Evolutionary conservation across 1,140 invertebrate genomes (phyloP).

Genomic region (Pomacea maculata): DNA sequence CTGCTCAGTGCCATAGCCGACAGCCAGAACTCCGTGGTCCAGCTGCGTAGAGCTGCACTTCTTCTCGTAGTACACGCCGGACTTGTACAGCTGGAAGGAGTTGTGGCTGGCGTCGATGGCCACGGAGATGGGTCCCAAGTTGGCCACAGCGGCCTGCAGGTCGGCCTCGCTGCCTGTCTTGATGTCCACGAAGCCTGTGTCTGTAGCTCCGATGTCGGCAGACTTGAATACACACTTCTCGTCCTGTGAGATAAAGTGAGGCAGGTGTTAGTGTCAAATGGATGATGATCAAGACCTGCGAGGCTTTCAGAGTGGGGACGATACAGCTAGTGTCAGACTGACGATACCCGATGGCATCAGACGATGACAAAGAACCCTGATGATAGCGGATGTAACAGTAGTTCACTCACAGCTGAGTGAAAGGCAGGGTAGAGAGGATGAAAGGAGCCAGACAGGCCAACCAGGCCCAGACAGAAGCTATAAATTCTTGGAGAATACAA

Average conservation of each 20-base stretch:
- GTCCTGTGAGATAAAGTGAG: slow-evolving; percentile 22
- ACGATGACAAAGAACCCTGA: too few species aligned
- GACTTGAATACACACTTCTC: slow-evolving; percentile 66
- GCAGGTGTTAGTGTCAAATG: neutral
- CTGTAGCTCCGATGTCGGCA: slow-evolving; percentile 43
- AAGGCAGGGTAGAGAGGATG: too few species aligned
- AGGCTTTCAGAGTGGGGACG: too few species aligned
- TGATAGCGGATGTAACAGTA: too few species aligned
- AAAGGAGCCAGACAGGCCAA: too few species aligned
- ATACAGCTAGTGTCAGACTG: too few species aligned
- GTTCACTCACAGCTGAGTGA: too few species aligned
- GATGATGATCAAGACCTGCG: too few species aligned
- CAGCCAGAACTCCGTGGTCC: slow-evolving; percentile 88
- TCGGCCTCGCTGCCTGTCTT: slow-evolving; percentile 70
- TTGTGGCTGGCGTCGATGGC: slow-evolving; percentile 82
- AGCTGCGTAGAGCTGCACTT: slow-evolving; percentile 60
- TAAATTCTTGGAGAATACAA: too few species aligned
- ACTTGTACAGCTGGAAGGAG: slow-evolving; percentile 37
- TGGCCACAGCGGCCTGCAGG: slow-evolving; percentile 80
- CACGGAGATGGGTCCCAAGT: slow-evolving; percentile 79
- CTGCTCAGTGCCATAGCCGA: slow-evolving; percentile 78
- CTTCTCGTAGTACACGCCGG: slow-evolving; percentile 4
- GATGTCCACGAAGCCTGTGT: slow-evolving; percentile 80
- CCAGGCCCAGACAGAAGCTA: too few species aligned
- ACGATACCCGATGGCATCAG: too few species aligned